These are phyloP conservation scores for Tiliacea aurago DNA, from an alignment of 2,888 invertebrate species.

Conservation along the genomic window DNA sequence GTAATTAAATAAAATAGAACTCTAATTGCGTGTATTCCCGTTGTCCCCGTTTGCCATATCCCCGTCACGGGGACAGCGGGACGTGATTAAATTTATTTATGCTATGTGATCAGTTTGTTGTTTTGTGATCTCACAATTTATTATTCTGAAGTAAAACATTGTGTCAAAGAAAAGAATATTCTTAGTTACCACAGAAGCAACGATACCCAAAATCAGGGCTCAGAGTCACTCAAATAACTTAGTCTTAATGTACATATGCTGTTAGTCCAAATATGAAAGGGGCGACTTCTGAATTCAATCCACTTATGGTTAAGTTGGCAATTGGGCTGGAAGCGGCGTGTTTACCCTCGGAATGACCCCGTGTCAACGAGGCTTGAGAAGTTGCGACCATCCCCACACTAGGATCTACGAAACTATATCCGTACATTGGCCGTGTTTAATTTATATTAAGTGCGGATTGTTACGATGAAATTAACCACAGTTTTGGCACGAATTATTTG, in stretches of 20 bases:
- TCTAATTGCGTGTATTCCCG: no score
- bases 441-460: constrained; percentile 57
- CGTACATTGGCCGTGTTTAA: constrained; percentile 58
- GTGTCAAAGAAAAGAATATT: background rate
- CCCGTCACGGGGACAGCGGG: no score
- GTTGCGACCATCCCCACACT: constrained; percentile 71
- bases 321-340: constrained; percentile 80
- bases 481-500: constrained; percentile 53
- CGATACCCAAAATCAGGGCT: constrained; percentile 23
- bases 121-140: no score
- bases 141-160: background rate
- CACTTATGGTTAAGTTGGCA: constrained; percentile 83
- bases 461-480: constrained; percentile 48
- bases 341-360: constrained; percentile 83
- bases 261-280: constrained; percentile 63
- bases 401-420: constrained; percentile 69
- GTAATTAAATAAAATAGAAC: no score
- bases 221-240: constrained; percentile 39
- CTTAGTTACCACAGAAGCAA: background rate
- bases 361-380: constrained; percentile 78
- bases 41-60: no score
- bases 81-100: no score
- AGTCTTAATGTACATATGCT: constrained; percentile 56
- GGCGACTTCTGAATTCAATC: constrained; percentile 79
- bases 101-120: no score